Percentiles rank a stretch among this genome's conserved stretches.
These are phyloP conservation scores for Lissocephala sabroskyi DNA, from an alignment of 2,888 invertebrate species.

Conservation along the genomic window DNA sequence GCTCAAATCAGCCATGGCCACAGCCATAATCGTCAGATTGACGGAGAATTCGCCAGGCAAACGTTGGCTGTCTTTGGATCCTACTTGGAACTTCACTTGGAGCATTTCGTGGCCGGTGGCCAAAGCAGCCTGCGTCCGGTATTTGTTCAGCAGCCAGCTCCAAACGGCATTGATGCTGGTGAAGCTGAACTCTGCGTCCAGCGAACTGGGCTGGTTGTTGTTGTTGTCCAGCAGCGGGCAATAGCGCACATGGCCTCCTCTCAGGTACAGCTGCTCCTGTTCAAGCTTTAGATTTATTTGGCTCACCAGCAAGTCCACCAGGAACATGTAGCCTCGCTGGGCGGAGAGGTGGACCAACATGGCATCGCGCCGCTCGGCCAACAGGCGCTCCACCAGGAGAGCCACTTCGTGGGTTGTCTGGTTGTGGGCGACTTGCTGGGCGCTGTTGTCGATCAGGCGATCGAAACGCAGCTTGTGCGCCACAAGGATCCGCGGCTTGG, in stretches of 20 bases:
- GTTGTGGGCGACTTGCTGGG: background rate
- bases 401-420: slow-evolving; percentile 26
- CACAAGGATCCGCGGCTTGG: slow-evolving; percentile 11
- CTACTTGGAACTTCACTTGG: slow-evolving; percentile 20
- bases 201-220: background rate
- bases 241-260: slow-evolving; percentile 15
- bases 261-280: slow-evolving; percentile 9
- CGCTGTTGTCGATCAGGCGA: slow-evolving; percentile 7
- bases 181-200: slow-evolving; percentile 18
- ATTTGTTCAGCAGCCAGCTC: slow-evolving; percentile 26
- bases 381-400: slow-evolving; percentile 25
- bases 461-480: slow-evolving; percentile 35
- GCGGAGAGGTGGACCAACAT: slow-evolving; percentile 27
- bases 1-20: slow-evolving; percentile 24
- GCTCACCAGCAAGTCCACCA: slow-evolving; percentile 30
- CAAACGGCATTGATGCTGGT: slow-evolving; percentile 13
- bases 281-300: slow-evolving; percentile 35
- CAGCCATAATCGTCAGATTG: slow-evolving; percentile 22
- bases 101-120: slow-evolving; percentile 21
- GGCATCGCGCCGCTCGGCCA: slow-evolving; percentile 26
- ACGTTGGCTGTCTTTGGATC: background rate
- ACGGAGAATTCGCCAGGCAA: slow-evolving; percentile 12
- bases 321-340: slow-evolving; percentile 26
- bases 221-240: slow-evolving; percentile 26
- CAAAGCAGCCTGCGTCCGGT: slow-evolving; percentile 12